Conservation (phyloP, 2,888 invertebrate genomes). For the Dromius quadrimaculatus region DNA sequence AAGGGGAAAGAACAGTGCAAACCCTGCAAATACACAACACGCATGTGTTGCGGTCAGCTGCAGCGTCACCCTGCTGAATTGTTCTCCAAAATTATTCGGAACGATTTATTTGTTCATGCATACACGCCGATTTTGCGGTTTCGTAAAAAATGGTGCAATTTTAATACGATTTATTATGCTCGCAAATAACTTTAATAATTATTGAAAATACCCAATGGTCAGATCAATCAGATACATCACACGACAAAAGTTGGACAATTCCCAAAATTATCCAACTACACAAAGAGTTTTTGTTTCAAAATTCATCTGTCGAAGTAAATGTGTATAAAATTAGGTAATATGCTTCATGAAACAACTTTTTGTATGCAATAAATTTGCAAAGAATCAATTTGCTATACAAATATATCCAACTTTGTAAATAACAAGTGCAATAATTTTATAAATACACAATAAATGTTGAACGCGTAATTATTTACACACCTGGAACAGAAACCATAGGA, state of each 20-base stretch:
- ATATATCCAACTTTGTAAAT: constrained; percentile 7
- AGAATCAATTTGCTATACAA: too few species aligned
- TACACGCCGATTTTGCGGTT: constrained; percentile 25
- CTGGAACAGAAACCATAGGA: constrained; percentile 16
- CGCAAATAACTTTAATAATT: constrained; percentile 12
- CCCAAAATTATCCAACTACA: too few species aligned
- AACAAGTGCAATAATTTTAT: constrained; percentile 13
- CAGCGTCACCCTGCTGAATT: constrained; percentile 29
- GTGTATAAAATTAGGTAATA: too few species aligned
- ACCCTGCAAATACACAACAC: constrained; percentile 8
- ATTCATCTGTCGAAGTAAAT: too few species aligned
- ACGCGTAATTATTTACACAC: constrained; percentile 9
- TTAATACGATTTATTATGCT: constrained; percentile 32
- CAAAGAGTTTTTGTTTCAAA: too few species aligned
- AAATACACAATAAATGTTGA: constrained; percentile 3
- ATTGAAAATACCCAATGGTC: too few species aligned
- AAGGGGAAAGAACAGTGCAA: neutral
- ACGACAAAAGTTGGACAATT: too few species aligned
- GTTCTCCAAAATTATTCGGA: constrained; percentile 41
- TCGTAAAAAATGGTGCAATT: constrained; percentile 25
- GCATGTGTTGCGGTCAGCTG: constrained; percentile 31
- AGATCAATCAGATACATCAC: too few species aligned
- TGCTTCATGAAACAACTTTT: too few species aligned
- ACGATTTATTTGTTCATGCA: constrained; percentile 41
- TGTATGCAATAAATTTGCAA: too few species aligned